Conservation (phyloP, 2,888 invertebrate genomes). For the Rhorus exstirpatorius region DNA sequence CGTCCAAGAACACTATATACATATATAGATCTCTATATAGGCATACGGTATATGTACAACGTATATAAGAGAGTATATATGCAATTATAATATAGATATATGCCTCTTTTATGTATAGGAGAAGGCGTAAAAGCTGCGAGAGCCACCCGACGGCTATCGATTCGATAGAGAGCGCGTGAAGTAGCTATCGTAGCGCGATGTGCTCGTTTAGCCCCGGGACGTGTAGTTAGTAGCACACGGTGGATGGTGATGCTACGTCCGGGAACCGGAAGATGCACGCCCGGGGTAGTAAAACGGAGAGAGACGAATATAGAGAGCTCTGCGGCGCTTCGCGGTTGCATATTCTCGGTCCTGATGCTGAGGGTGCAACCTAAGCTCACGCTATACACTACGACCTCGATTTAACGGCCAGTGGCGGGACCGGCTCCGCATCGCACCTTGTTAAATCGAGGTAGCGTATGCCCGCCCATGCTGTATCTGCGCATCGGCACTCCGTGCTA, state of each 20-base stretch:
- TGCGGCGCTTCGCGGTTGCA: conserved; percentile 39
- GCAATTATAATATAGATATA: conserved; percentile 14
- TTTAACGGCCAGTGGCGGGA: no score
- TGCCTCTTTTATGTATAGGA: conserved; percentile 9
- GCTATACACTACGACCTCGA: no score
- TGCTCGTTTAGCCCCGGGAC: conserved; percentile 41
- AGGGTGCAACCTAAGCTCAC: conserved; percentile 48
- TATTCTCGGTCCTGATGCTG: conserved; percentile 41
- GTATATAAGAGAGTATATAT: background rate
- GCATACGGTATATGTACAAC: background rate
- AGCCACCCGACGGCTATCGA: conserved; percentile 53
- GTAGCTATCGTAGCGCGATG: conserved; percentile 50
- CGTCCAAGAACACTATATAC: conserved; percentile 7
- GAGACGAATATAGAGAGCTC: conserved; percentile 30
- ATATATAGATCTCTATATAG: no score
- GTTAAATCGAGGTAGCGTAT: no score
- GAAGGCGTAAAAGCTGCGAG: conserved; percentile 43
- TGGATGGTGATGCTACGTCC: conserved; percentile 59
- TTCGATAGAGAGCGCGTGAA: conserved; percentile 59
- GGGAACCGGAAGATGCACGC: conserved; percentile 64
- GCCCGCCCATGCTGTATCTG: no score
- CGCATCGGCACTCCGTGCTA: no score
- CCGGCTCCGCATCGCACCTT: no score
- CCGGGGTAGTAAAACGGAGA: conserved; percentile 29
- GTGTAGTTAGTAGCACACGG: conserved; percentile 51